Evolutionary conservation across 1,140 invertebrate genomes (phyloP), one percentile per base, ranked within the genome.

Genomic region (Lycorma delicatula): DNA sequence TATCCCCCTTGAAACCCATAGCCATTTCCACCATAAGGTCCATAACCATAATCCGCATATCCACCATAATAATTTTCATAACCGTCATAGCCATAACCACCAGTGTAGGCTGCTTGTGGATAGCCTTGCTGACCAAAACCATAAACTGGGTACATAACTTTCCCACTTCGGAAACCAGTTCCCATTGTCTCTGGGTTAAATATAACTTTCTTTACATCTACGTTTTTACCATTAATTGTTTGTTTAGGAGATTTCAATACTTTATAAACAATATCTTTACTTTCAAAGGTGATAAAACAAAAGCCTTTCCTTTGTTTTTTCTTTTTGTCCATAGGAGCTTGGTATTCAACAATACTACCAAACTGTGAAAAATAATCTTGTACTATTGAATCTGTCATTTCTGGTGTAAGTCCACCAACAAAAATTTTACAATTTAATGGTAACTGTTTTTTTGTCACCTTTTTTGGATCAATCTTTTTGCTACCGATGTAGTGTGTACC

Each of bases 301-400:
- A 83, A 85, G 4, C 79, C 79, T 61, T 82, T 78, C 27, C 81
- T 71, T 51, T 83, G 80, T 64, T 84, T 84, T 66, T 84, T 84
- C 60, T 75, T 74, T 65, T 84, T 84, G 67, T 86, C 83, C 64
- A 81, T 82, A n/a, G 84, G 83, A n/a, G 81, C 74, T 66, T 86
- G 82, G 16, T 85, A 67, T 61, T 84, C 81, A 5, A 80, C 77
- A 28, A 86, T 79, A 5, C 74, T 80, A 9, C 82, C 82, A 67
- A 76, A 83, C 60, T 81, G 74, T 49, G 74, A 67, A 63, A 84
- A 84, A 62, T 82, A 80, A n/a, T 72, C 68, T 59, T 75, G 77
- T 22, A 85, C 82, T 58, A 83, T 80, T 11, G 79, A 76, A 59
- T 85, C 81, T 9, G 77, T 73, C n/a, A 81, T 75, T 59, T 84